These are phyloP conservation scores for Nebria ingens DNA, from an alignment of 1,140 invertebrate genomes.

Conservation along the genomic window DNA sequence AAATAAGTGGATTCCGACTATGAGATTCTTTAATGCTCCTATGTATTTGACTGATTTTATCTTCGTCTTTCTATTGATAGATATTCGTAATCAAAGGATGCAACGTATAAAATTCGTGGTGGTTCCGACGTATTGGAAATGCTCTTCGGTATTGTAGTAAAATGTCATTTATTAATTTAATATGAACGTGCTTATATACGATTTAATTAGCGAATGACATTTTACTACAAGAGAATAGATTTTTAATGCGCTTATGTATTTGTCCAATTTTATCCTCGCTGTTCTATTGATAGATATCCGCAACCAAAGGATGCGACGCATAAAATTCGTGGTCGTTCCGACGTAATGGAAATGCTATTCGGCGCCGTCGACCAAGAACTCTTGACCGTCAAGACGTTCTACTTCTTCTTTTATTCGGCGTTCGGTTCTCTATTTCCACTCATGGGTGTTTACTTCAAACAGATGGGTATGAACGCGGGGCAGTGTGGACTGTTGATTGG, in stretches of 20 bases:
- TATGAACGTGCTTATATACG: too few species aligned
- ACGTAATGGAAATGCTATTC: conserved; percentile 73
- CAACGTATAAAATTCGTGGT: conserved; percentile 79
- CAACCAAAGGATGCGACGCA: conserved; percentile 78
- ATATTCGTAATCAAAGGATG: conserved; percentile 74
- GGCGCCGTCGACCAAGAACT: conserved; percentile 80
- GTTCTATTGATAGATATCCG: conserved; percentile 47
- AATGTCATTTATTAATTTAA: too few species aligned
- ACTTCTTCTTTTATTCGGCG: conserved; percentile 99
- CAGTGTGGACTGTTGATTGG: conserved; percentile 90
- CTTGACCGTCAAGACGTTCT: conserved; percentile 90
- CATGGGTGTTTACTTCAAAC: conserved; percentile 98
- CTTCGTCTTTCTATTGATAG: conserved; percentile 25
- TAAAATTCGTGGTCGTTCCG: conserved; percentile 75
- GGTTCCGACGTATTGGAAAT: conserved; percentile 73
- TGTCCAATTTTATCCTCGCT: not conserved
- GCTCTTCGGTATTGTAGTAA: conserved; percentile 70
- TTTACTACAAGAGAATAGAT: too few species aligned
- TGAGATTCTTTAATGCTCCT: too few species aligned
- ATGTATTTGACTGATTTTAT: too few species aligned
- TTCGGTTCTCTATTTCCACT: conserved; percentile 96
- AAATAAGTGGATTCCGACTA: too few species aligned
- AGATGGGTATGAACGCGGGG: conserved; percentile 94
- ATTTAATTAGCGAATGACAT: too few species aligned
- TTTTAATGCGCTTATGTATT: too few species aligned